Conservation (phyloP, 2,888 invertebrate species). For the Dasypolia templi region DNA sequence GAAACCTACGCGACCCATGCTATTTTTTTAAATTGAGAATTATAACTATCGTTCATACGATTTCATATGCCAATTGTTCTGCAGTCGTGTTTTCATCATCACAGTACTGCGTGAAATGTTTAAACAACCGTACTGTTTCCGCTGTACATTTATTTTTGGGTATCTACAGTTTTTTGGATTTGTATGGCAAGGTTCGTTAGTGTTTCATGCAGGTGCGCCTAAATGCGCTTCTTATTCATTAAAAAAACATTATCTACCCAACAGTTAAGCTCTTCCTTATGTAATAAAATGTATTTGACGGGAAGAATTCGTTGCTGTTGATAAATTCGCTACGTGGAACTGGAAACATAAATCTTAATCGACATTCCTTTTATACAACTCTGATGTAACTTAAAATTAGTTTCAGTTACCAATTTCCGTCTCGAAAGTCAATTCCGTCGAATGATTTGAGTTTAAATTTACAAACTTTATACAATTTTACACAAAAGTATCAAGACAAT, state of each 20-base stretch:
- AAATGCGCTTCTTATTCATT: background rate
- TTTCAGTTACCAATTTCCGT: conserved; percentile 68
- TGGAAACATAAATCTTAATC: conserved; percentile 60
- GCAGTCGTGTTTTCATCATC: conserved; percentile 30
- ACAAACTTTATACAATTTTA: conserved; percentile 73
- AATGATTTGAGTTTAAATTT: conserved; percentile 71
- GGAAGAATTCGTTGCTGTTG: conserved; percentile 40
- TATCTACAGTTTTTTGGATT: background rate
- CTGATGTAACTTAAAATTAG: conserved; percentile 67
- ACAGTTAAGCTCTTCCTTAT: background rate
- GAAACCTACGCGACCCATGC: conserved; percentile 2
- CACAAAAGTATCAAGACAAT: conserved; percentile 73
- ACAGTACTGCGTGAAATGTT: conserved; percentile 1
- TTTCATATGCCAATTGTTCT: conserved; percentile 32
- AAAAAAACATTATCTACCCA: background rate
- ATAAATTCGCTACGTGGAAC: conserved; percentile 36
- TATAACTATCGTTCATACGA: conserved; percentile 33
- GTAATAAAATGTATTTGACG: conserved; percentile 15
- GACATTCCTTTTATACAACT: conserved; percentile 59
- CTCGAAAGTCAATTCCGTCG: conserved; percentile 70
- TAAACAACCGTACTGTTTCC: background rate
- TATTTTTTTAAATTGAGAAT: conserved; percentile 49
- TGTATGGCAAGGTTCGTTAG: conserved; percentile 9
- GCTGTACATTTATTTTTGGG: background rate
- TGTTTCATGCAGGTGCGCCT: conserved; percentile 7